A percentile compares a stretch with the other conserved stretches of the same genome.
These are phyloP conservation scores for Trichonephila inaurata DNA, from an alignment of 1,140 invertebrate genomes.

Conservation along the genomic window DNA sequence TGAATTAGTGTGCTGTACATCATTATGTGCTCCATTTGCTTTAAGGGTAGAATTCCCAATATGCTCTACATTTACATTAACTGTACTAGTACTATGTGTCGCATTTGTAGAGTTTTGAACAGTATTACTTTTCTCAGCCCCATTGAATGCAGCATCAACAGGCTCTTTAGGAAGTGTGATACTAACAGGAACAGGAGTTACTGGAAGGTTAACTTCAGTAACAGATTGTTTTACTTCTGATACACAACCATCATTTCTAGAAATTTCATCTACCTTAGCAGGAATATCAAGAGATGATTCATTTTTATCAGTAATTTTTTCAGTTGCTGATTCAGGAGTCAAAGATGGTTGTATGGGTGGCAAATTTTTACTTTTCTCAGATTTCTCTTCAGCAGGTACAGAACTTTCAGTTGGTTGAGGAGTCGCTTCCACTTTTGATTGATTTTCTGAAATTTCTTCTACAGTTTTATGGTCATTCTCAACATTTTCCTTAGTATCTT, in stretches of 20 bases:
- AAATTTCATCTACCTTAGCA: background rate
- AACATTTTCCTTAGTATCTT: background rate
- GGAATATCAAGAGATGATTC: background rate
- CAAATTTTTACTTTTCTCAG: background rate
- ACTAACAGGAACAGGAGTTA: background rate
- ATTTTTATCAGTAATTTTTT: conserved; percentile 9
- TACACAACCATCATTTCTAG: background rate
- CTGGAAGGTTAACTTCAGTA: background rate
- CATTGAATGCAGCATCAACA: conserved; percentile 35
- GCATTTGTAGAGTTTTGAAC: background rate
- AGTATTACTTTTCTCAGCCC: conserved; percentile 11
- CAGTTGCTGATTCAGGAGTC: background rate
- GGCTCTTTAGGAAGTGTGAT: conserved; percentile 37
- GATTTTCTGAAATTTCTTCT: conserved; percentile 25
- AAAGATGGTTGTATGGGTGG: background rate
- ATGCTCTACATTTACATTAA: conserved; percentile 34
- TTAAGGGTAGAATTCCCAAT: conserved; percentile 39
- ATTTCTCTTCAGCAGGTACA: background rate
- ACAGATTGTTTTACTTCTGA: background rate
- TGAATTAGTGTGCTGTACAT: conserved; percentile 18
- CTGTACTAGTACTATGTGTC: background rate
- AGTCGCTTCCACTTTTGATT: conserved; percentile 1
- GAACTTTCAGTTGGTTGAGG: background rate
- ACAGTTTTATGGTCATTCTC: background rate
- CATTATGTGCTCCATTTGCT: conserved; percentile 68